phyloP scores from a whole-genome alignment of 2,888 invertebrate species.

The Alloscopus bannaensis region DNA sequence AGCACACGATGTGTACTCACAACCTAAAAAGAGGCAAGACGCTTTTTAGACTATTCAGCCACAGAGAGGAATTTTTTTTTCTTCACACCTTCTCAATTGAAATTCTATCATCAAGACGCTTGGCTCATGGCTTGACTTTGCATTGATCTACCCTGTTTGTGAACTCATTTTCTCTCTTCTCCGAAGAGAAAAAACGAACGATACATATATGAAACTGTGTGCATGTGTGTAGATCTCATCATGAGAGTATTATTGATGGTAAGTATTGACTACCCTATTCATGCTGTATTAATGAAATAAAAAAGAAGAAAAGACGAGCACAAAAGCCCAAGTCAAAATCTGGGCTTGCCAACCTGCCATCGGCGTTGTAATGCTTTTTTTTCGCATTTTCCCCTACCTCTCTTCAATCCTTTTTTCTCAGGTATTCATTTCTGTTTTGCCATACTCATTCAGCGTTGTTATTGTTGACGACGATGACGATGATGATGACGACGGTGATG shows the following conservation, averaged over 20 bases:
- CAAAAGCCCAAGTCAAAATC: neutral
- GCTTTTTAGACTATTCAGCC: too few species aligned
- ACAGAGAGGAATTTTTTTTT: too few species aligned
- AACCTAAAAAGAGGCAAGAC: too few species aligned
- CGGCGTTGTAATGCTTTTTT: neutral
- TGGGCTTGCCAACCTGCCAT: constrained; percentile 17
- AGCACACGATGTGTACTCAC: neutral
- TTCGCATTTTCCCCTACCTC: neutral
- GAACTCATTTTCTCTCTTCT: too few species aligned
- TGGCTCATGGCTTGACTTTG: neutral
- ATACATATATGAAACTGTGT: too few species aligned
- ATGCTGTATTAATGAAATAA: constrained; percentile 19
- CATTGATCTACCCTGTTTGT: neutral
- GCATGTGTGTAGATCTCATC: too few species aligned
- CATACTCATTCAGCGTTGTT: neutral
- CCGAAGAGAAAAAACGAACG: too few species aligned
- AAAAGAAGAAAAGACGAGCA: neutral
- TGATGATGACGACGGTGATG: constrained; percentile 45
- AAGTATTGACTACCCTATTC: constrained; percentile 24
- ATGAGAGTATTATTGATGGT: neutral
- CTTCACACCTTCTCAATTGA: constrained; percentile 21
- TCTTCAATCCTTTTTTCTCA: neutral
- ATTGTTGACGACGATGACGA: neutral
- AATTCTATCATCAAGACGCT: neutral
- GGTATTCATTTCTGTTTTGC: neutral